Evolutionary conservation across 2,888 invertebrate species (phyloP).

Genomic region (Anarsia innoxiella): DNA sequence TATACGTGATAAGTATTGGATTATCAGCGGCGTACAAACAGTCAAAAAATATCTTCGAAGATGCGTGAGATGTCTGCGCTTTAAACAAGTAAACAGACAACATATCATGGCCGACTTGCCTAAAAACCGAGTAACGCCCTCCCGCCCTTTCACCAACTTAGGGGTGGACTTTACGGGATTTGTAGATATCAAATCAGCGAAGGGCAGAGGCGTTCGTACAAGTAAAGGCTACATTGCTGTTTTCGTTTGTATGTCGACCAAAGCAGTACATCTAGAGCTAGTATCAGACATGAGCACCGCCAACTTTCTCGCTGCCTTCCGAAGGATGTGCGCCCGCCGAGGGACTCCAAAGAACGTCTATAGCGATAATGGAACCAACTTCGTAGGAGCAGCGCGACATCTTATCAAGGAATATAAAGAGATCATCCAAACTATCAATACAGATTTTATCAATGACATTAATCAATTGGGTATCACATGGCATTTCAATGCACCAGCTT

Average conservation of each 20-base stretch:
- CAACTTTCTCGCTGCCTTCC: not conserved
- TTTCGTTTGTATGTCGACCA: not conserved
- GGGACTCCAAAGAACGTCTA: not conserved
- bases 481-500: conserved; percentile 14
- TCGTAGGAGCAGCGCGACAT: not conserved
- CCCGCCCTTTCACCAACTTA: no score
- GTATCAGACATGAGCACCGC: not conserved
- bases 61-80: no score
- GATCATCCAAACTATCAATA: not conserved
- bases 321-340: not conserved
- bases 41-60: no score
- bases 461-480: conserved; percentile 8
- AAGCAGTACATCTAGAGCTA: not conserved
- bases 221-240: not conserved
- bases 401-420: not conserved
- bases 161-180: not conserved
- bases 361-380: not conserved
- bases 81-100: no score
- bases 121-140: no score
- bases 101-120: no score
- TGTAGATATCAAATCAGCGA: not conserved
- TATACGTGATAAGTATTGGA: no score
- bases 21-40: no score
- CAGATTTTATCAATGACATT: not conserved
- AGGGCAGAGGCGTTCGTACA: not conserved